Conservation (phyloP, 2,888 invertebrate species). For the Hypomecis punctinalis region DNA sequence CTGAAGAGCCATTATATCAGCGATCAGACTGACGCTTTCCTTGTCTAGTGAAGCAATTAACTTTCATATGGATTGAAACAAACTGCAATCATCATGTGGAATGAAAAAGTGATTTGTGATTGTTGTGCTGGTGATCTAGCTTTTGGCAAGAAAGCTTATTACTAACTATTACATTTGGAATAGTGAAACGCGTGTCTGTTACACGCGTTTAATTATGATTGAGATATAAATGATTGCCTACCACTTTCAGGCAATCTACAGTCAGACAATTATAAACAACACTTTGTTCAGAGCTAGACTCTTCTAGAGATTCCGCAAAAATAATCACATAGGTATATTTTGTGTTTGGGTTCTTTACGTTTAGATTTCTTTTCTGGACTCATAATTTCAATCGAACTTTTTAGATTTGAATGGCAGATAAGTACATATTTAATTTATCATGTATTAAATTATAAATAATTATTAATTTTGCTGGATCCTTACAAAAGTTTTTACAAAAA, state of each 20-base stretch:
- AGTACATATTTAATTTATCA: too few relatives aligned
- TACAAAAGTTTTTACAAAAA: too few relatives aligned
- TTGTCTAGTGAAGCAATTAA: conserved; percentile 32
- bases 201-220: conserved; percentile 4
- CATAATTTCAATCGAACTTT: too few relatives aligned
- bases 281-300: too few relatives aligned
- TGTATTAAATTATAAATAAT: too few relatives aligned
- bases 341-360: too few relatives aligned
- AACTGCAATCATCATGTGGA: conserved; percentile 21
- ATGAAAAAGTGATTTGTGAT: conserved; percentile 15
- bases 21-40: conserved; percentile 38
- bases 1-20: conserved; percentile 44
- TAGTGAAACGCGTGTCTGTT: background rate
- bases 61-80: conserved; percentile 34
- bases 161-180: background rate
- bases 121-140: conserved; percentile 20
- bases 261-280: too few relatives aligned
- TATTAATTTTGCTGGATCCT: too few relatives aligned
- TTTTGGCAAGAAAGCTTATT: conserved; percentile 18
- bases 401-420: too few relatives aligned
- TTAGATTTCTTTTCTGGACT: too few relatives aligned
- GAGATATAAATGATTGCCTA: conserved; percentile 3
- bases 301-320: too few relatives aligned
- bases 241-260: background rate
- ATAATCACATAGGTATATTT: too few relatives aligned